A percentile compares a stretch with the other conserved stretches of the same genome.
Conservation (phyloP, 2,113 vertebrate genomes). For the Barnardius zonarius region DNA sequence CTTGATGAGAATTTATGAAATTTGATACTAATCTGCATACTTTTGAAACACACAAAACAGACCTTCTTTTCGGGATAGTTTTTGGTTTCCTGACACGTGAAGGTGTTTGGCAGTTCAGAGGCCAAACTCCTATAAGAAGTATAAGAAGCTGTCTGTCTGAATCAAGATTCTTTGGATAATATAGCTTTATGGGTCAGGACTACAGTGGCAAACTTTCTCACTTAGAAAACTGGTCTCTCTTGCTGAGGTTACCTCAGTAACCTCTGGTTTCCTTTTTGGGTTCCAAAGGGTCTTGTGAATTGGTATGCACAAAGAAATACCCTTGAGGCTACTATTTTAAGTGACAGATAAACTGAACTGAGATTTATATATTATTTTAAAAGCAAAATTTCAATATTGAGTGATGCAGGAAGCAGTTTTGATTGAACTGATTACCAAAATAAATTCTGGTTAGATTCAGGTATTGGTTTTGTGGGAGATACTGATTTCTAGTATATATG, state of each 20-base stretch:
- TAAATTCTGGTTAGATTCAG: not conserved
- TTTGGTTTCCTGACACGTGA: not conserved
- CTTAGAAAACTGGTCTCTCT: not conserved
- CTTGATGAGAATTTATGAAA: not conserved
- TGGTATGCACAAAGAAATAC: not conserved
- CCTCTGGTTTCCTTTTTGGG: not conserved
- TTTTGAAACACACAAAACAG: not conserved
- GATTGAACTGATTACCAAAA: not conserved
- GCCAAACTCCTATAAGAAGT: not conserved
- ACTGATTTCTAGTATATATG: fast-evolving
- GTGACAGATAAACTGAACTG: not conserved
- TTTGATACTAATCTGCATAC: not conserved
- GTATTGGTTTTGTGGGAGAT: not conserved
- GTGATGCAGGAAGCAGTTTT: not conserved
- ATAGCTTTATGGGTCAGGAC: not conserved
- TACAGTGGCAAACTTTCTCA: not conserved
- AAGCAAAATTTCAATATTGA: not conserved
- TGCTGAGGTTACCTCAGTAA: fast-evolving
- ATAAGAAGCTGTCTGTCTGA: not conserved
- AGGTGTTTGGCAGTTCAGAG: not conserved
- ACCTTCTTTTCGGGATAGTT: not conserved
- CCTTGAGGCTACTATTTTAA: not conserved
- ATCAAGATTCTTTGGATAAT: not conserved
- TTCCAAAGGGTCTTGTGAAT: not conserved
- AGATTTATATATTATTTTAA: not conserved